Percentiles rank a stretch among this genome's conserved stretches.
Conservation (phyloP, 2,888 invertebrate species). For the Andrena bucephala region DNA sequence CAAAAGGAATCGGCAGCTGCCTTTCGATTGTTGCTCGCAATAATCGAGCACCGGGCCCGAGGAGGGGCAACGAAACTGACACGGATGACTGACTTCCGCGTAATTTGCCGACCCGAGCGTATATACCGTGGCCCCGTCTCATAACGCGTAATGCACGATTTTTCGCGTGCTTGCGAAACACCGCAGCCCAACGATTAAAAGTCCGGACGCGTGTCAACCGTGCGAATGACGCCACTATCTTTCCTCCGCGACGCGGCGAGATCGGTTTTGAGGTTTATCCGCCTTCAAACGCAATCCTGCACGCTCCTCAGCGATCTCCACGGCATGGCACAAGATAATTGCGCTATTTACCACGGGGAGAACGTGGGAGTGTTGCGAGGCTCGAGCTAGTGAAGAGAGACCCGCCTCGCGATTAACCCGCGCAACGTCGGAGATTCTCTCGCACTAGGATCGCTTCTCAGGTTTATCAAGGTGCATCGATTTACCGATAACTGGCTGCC, state of each 20-base stretch:
- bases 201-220: not conserved
- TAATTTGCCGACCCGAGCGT: not conserved
- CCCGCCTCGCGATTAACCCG: not conserved
- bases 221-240: not conserved
- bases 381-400: constrained; percentile 28
- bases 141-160: not conserved
- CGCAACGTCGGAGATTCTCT: not conserved
- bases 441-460: not conserved
- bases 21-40: not conserved
- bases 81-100: not conserved
- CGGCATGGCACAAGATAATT: constrained; percentile 46
- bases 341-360: constrained; percentile 45
- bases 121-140: not conserved
- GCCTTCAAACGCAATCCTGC: not conserved
- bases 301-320: constrained; percentile 8
- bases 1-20: not conserved
- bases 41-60: not conserved
- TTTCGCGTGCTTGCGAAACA: not conserved
- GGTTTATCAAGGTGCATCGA: not conserved
- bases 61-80: not conserved
- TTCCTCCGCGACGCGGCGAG: not conserved
- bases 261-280: constrained; percentile 8
- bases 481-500: constrained; percentile 65
- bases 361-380: constrained; percentile 46
- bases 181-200: not conserved